Evolutionary conservation across 1,140 invertebrate species (phyloP), one percentile per base, ranked within the genome.

Genomic region (Planococcus citri): DNA sequence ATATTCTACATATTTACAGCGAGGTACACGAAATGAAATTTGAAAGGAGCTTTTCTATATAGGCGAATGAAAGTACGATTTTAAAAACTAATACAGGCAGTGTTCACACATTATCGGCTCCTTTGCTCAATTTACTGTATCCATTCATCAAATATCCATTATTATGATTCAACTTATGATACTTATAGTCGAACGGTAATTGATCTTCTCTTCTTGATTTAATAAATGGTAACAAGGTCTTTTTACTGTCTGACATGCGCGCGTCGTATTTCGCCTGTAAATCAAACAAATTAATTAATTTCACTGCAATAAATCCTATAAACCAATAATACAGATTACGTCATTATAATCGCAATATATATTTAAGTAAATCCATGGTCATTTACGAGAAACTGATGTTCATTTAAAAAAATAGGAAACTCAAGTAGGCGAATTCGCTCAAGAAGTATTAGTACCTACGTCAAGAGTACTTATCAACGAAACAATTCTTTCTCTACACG

Each of bases 251-350:
- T 1, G 75, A 76, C 68, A 82, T 74, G 74, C 83, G 80, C 22
- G 87, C 86, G 78, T 89, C 87, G 75, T 86, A 89, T 76, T 89
- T 89, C 1, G 87, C 87, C 84, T 86, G 76, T 70, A 80, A 82
- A 73, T 64, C 22, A 21, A 24, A 25, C 3, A 24, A 64, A 14
- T 10, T 25, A 64, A 2, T 27, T 4, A 25, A 25, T 24, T 64
- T n/a, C n/a, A n/a, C n/a, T n/a, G n/a, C n/a, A n/a, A n/a, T n/a
- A n/a, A n/a, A n/a, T n/a, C n/a, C n/a, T 25, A 25, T 64, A 64
- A 24, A 4, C 24, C 22, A 64, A 33, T 33, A 12, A 33, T 33
- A 33, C 3, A 12, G 29, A 33, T 33, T 33, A 33, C 29, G 12
- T 33, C 29, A 33, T 33, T 6, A 33, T 33, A n/a, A n/a, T n/a